phyloP scores from a whole-genome alignment of 2,113 vertebrate species.

The Petaurus breviceps region DNA sequence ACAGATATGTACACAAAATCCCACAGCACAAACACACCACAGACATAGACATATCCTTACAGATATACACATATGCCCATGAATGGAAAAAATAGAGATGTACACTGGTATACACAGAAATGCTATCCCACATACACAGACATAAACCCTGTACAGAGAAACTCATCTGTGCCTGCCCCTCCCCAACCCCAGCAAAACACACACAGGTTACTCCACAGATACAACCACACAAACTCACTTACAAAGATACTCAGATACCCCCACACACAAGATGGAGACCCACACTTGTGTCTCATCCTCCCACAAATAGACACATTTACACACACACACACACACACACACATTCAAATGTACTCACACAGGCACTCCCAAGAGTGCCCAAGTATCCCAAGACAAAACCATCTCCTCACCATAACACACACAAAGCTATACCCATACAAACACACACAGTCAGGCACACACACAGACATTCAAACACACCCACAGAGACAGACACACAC shows the following conservation, averaged over 20 bases:
- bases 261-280: no score
- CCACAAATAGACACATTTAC: not conserved
- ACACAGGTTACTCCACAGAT: not conserved
- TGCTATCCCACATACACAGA: not conserved
- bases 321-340: not conserved
- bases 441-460: not conserved
- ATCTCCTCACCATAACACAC: not conserved
- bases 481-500: not conserved
- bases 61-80: no score
- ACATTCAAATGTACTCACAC: not conserved
- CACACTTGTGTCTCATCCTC: not conserved
- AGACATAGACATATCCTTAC: not conserved
- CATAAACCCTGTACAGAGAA: not conserved
- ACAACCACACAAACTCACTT: not conserved
- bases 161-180: not conserved
- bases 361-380: not conserved
- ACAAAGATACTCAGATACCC: not conserved
- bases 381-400: not conserved
- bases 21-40: not conserved
- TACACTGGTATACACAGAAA: not conserved
- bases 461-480: not conserved
- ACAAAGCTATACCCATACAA: not conserved
- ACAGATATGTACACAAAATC: not conserved
- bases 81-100: not conserved
- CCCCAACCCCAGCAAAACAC: not conserved